Evolutionary conservation across 2,113 vertebrate genomes (phyloP).

Genomic region (Fregetta grallaria): DNA sequence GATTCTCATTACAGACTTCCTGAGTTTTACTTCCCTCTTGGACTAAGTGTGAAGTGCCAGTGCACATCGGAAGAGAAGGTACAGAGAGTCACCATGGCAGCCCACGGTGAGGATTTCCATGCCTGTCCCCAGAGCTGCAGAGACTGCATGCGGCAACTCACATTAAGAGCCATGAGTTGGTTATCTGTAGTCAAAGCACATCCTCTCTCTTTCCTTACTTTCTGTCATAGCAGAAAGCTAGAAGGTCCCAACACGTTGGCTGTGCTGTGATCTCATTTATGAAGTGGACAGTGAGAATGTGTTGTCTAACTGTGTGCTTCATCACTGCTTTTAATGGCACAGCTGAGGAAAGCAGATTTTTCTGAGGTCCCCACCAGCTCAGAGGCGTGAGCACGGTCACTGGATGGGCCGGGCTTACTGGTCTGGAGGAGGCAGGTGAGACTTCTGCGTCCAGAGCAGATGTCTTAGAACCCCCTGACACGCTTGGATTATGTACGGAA

Average conservation of each 20-base stretch:
- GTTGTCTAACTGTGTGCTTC: not conserved
- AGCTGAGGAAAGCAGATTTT: not conserved
- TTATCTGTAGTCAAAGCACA: too few relatives aligned
- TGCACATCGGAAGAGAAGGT: not conserved
- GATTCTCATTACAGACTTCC: not conserved
- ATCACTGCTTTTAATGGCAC: not conserved
- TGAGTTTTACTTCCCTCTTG: not conserved
- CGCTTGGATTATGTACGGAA: not conserved
- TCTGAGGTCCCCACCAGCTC: not conserved
- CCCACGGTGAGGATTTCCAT: not conserved
- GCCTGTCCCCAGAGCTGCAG: not conserved
- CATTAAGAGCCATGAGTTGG: not conserved
- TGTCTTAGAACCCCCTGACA: not conserved
- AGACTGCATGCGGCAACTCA: not conserved
- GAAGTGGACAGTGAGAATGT: not conserved
- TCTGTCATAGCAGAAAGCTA: not conserved
- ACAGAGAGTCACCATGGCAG: not conserved
- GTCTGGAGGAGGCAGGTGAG: not conserved
- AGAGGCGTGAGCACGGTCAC: not conserved
- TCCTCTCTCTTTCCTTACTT: too few relatives aligned
- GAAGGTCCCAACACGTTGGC: not conserved
- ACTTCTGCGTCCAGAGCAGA: not conserved
- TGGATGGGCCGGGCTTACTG: not conserved
- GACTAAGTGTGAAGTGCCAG: not conserved
- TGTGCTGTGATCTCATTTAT: not conserved